phyloP scores from a whole-genome alignment of 1,140 invertebrate species.

The Physella acuta region DNA sequence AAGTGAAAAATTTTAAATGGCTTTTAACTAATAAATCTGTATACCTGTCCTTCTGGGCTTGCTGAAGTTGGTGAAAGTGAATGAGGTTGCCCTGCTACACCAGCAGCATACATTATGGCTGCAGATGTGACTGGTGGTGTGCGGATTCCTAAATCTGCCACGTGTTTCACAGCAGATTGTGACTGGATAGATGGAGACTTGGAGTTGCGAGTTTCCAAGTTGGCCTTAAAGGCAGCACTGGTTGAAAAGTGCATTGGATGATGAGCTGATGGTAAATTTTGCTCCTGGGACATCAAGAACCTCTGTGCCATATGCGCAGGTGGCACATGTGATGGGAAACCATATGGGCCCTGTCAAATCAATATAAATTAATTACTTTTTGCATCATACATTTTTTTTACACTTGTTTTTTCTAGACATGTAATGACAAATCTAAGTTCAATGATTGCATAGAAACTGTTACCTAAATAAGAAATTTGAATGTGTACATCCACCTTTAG shows the following conservation, averaged over 20 bases:
- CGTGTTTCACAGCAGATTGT: neutral
- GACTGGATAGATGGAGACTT: slow-evolving; percentile 16
- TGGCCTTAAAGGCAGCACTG: slow-evolving; percentile 4
- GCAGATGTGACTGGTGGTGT: slow-evolving; percentile 28
- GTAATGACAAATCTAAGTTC: no score
- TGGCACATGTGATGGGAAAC: slow-evolving; percentile 10
- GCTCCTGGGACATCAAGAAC: neutral
- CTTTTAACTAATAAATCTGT: neutral
- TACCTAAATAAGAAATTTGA: no score
- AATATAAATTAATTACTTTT: no score
- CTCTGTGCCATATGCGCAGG: slow-evolving; percentile 17
- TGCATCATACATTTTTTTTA: no score
- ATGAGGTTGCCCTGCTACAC: slow-evolving; percentile 33
- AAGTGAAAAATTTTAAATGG: neutral
- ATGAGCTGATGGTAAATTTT: neutral
- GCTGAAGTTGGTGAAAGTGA: slow-evolving; percentile 37
- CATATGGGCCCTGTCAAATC: slow-evolving; percentile 4
- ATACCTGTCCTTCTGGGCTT: slow-evolving; percentile 40
- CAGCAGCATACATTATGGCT: slow-evolving; percentile 30
- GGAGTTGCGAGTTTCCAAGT: neutral
- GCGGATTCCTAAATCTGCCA: slow-evolving; percentile 29
- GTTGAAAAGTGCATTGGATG: slow-evolving; percentile 10
- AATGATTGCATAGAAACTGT: no score
- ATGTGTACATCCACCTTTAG: no score
- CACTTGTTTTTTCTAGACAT: no score